phyloP scores from a whole-genome alignment of 1,140 invertebrate genomes.

The Drosophila punjabiensis region DNA sequence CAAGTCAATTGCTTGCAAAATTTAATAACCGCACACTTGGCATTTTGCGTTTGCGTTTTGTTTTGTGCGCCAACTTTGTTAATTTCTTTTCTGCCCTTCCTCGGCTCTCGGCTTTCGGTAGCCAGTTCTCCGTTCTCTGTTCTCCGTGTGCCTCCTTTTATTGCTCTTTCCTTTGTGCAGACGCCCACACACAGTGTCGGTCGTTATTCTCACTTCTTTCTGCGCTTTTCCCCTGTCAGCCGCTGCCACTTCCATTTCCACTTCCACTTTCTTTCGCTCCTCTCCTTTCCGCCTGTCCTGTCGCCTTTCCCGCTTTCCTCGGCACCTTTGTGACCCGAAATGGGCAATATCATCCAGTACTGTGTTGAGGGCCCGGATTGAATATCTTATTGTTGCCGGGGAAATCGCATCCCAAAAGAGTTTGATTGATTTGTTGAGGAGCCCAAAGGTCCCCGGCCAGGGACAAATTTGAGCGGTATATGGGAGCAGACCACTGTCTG shows the following conservation, averaged over 20 bases:
- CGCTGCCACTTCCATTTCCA: constrained; percentile 26
- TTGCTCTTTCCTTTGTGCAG: constrained; percentile 17
- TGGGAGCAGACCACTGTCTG: not conserved
- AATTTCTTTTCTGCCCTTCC: constrained; percentile 43
- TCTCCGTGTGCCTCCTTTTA: constrained; percentile 11
- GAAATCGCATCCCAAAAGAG: constrained; percentile 43
- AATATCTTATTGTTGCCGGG: constrained; percentile 44
- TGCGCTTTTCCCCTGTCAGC: constrained; percentile 15
- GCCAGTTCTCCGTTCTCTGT: not conserved
- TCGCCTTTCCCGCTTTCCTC: not conserved
- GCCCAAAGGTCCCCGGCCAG: not conserved
- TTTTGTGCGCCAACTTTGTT: constrained; percentile 53
- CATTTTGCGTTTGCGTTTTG: constrained; percentile 56
- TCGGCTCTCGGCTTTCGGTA: not conserved
- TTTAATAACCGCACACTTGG: constrained; percentile 67
- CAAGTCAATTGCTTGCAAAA: constrained; percentile 76
- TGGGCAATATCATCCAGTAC: constrained; percentile 39
- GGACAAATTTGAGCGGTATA: constrained; percentile 9
- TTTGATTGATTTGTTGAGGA: constrained; percentile 59
- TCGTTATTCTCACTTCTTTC: constrained; percentile 52
- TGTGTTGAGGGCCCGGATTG: constrained; percentile 26
- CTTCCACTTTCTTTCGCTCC: constrained; percentile 15
- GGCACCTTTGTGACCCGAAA: constrained; percentile 41
- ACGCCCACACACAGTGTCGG: constrained; percentile 48
- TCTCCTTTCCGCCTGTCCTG: constrained; percentile 12